Evolutionary conservation across 53 echinoderm and acorn worm genomes (phyloP).

Genomic region (Holothuria scabra): DNA sequence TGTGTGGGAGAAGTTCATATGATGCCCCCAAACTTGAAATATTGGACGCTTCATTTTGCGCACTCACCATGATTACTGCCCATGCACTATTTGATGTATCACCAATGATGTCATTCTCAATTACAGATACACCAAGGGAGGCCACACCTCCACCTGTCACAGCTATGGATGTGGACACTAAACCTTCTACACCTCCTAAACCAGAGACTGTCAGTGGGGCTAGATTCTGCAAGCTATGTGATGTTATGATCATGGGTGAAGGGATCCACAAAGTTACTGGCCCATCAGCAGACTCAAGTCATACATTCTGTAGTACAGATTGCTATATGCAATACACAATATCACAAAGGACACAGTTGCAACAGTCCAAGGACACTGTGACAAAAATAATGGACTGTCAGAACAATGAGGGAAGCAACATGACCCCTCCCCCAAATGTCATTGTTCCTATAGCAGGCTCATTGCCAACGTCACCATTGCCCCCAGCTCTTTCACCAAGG

Average conservation of each 20-base stretch:
- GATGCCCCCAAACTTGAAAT: too few relatives aligned
- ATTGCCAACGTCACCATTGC: constrained; percentile 52
- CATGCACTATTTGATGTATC: too few relatives aligned
- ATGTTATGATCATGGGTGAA: constrained; percentile 86
- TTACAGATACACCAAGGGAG: too few relatives aligned
- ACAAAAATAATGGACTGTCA: constrained; percentile 79
- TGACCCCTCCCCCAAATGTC: constrained; percentile 59
- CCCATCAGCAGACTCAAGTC: constrained; percentile 42
- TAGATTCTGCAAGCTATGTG: constrained; percentile 92
- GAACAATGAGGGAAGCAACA: constrained; percentile 42
- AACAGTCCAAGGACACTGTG: constrained; percentile 68
- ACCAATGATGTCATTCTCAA: too few relatives aligned
- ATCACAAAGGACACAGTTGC: constrained; percentile 74
- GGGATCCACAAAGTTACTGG: constrained; percentile 81
- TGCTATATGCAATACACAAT: constrained; percentile 99
- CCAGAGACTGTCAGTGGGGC: neutral
- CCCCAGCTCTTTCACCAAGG: constrained; percentile 43
- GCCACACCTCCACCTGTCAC: neutral
- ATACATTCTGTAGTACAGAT: constrained; percentile 80
- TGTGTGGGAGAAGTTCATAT: too few relatives aligned
- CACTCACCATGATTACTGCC: too few relatives aligned
- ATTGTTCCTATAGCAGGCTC: constrained; percentile 57
- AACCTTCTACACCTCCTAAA: constrained; percentile 1
- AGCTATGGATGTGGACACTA: constrained; percentile 21
- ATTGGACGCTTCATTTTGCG: too few relatives aligned